These are phyloP conservation scores for Meganola albula DNA, from an alignment of 2,888 invertebrate species.

Conservation along the genomic window DNA sequence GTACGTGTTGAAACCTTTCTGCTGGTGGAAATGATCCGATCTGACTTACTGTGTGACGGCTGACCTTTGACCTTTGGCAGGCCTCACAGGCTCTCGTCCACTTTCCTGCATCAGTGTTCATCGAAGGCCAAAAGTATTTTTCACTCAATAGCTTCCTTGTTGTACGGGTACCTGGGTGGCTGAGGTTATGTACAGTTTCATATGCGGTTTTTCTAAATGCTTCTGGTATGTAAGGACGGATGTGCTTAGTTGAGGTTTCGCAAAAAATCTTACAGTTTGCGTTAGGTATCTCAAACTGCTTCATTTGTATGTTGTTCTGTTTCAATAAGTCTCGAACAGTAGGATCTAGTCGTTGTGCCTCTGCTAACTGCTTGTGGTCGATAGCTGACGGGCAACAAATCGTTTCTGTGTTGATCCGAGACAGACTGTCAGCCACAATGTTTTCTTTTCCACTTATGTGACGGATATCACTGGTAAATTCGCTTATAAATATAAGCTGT, in stretches of 20 bases:
- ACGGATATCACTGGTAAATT: neutral
- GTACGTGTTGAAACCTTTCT: neutral
- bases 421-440: neutral
- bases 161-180: neutral
- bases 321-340: neutral
- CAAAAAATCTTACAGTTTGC: neutral
- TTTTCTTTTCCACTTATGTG: neutral
- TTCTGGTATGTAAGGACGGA: neutral
- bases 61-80: conserved; percentile 2
- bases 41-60: neutral
- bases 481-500: neutral
- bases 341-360: neutral
- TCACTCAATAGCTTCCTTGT: neutral
- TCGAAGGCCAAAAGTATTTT: neutral
- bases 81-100: neutral
- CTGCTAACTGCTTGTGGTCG: neutral
- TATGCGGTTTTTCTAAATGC: neutral
- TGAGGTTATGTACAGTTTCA: neutral
- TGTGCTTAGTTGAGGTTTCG: neutral
- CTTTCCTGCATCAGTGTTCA: neutral
- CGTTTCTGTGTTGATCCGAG: neutral
- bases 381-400: neutral
- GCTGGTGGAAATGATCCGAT: neutral
- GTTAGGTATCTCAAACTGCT: neutral
- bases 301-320: neutral